A percentile compares a stretch with the other conserved stretches of the same genome.
phyloP scores from a whole-genome alignment of 2,113 vertebrate genomes.

The Strix aluco region DNA sequence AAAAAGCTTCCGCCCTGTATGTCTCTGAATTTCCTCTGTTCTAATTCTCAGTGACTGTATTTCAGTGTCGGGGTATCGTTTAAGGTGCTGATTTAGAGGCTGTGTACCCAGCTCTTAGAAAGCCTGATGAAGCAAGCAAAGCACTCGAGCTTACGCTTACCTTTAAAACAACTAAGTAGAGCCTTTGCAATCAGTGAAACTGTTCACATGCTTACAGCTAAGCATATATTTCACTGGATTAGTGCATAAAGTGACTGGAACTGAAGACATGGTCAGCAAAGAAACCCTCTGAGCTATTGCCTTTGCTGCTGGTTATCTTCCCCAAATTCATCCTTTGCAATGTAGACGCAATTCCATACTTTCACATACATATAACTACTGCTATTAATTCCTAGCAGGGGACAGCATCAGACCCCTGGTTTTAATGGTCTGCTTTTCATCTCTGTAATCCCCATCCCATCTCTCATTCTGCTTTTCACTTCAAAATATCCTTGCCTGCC shows the following conservation, averaged over 20 bases:
- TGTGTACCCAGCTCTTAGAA: background rate
- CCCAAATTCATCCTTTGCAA: background rate
- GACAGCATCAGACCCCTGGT: background rate
- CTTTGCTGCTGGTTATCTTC: background rate
- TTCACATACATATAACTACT: background rate
- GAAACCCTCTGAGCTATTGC: background rate
- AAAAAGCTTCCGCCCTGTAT: background rate
- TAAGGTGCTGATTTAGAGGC: background rate
- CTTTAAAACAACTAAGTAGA: background rate
- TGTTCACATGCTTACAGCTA: background rate
- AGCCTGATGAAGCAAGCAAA: background rate
- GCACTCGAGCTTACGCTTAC: background rate
- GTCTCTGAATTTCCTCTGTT: background rate
- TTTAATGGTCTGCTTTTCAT: background rate
- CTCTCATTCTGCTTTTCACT: background rate
- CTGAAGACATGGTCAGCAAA: background rate
- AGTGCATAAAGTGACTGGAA: background rate
- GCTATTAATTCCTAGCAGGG: background rate
- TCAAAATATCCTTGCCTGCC: background rate
- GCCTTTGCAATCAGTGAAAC: background rate
- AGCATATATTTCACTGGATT: background rate
- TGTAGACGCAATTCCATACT: background rate
- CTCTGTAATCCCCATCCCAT: background rate
- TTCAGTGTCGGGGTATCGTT: background rate
- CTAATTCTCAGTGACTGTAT: background rate